Evolutionary conservation across 2,797 vertebrate species (phyloP), one percentile per base, ranked within the genome.

Genomic region (Hipposideros larvatus): DNA sequence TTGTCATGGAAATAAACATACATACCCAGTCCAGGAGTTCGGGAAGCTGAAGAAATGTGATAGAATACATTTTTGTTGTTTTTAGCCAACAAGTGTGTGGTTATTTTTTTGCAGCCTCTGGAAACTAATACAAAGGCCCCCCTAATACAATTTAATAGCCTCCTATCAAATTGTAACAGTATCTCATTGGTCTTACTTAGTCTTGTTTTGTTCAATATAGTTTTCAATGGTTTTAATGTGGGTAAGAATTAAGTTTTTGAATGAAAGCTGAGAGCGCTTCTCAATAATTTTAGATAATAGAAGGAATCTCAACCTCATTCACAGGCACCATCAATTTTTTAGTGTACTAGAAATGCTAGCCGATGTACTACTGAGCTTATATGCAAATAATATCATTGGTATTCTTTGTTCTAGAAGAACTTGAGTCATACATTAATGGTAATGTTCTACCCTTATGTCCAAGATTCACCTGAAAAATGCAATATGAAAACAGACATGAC

Each of bases 391-490:
- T 14, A 94, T 92, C 28, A 75, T 61, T 77, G 3, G 1, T 53
- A 11, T 31, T 87, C 6, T 92, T 31, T 84, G 10, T 65, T 94
- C 53, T 59, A 71, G 41, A 95, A 91, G 31, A 96, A 78, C 15
- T 83, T 93, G 22, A 66, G 13, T 51, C 55, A 79, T 22, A 91
- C 57, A 79, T 55, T 84, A 10, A 65, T 48, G 57, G 16, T 70
- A 96, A 46, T 85, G 31, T 95, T 95, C 65, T 78, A 2, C 78
- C 7, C 9, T 84, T 86, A 31, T 87, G 21, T 55, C 26, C 37
- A 90, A 75, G 21, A 73, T 90, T 90, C 41, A 53, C 65, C n/a
- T 68, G n/a, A 46, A 65, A 91, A 94, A 83, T 84, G 9, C 1
- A 73, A 68, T 73, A 94, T 37, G 14, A 70, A 91, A 87, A 88